These are phyloP conservation scores for Megathymus violae DNA, from an alignment of 1,140 invertebrate species.

Conservation along the genomic window DNA sequence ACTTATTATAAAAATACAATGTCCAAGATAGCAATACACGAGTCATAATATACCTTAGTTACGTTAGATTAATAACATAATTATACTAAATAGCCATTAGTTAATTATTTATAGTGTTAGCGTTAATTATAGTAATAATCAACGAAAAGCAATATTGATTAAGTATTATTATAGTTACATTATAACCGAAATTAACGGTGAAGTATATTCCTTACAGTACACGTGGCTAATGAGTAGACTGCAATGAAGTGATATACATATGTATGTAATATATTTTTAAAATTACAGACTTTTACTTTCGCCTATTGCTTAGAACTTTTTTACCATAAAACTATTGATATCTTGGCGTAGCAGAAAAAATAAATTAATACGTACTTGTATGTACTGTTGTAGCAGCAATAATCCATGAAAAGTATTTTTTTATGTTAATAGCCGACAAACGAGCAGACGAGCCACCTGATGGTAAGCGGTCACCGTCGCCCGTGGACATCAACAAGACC, in stretches of 20 bases:
- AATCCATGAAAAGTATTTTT: too few species aligned
- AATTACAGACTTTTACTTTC: conserved; percentile 1
- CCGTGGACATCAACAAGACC: too few species aligned
- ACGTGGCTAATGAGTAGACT: conserved; percentile 22
- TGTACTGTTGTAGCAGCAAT: neutral
- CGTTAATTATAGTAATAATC: conserved; percentile 22
- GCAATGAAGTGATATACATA: conserved; percentile 44
- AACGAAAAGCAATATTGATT: conserved; percentile 28
- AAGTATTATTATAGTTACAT: conserved; percentile 17
- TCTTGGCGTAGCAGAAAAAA: conserved; percentile 2
- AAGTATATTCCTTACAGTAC: conserved; percentile 17
- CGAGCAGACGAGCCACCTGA: too few species aligned
- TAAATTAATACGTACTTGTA: conserved; percentile 1
- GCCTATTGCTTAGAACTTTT: conserved; percentile 9
- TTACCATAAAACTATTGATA: neutral
- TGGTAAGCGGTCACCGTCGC: too few species aligned
- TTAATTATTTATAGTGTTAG: conserved; percentile 27
- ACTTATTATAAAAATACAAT: conserved; percentile 46
- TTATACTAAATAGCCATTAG: conserved; percentile 19
- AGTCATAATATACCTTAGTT: conserved; percentile 53
- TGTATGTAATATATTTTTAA: conserved; percentile 38
- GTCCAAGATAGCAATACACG: conserved; percentile 59
- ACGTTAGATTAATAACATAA: conserved; percentile 12
- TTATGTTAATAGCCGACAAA: too few species aligned
- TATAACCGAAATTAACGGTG: conserved; percentile 8